These are phyloP conservation scores for Dromaius novaehollandiae DNA, from an alignment of 2,113 vertebrate genomes.

Conservation along the genomic window DNA sequence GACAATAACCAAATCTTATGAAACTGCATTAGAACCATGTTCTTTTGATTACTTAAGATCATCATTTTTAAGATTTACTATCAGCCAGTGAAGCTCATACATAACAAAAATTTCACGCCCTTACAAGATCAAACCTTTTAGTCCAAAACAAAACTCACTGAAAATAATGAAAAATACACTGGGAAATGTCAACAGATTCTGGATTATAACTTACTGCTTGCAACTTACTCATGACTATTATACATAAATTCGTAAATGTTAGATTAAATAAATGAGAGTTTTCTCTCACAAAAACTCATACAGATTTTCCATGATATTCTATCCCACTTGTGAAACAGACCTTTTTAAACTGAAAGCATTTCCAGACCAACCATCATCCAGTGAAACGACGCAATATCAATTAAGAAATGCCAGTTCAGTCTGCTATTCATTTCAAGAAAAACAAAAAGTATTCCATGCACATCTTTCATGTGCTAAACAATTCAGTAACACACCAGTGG, in stretches of 20 bases:
- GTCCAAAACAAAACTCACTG: not conserved
- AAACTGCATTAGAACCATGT: not conserved
- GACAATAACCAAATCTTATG: not conserved
- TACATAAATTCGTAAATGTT: not conserved
- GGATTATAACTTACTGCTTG: not conserved
- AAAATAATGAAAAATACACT: not conserved
- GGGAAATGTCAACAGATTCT: not conserved
- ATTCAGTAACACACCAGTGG: not conserved
- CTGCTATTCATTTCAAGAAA: not conserved
- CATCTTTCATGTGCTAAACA: not conserved
- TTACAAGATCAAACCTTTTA: not conserved
- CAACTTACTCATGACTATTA: not conserved
- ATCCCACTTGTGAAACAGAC: not conserved
- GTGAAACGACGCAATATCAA: not conserved
- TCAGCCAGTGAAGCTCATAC: not conserved
- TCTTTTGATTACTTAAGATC: not conserved
- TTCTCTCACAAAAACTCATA: not conserved
- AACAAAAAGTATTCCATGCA: fast-evolving
- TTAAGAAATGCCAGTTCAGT: not conserved
- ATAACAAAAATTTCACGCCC: not conserved
- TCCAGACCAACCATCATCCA: not conserved
- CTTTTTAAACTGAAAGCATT: not conserved
- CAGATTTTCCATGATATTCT: not conserved
- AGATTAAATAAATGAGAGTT: not conserved
- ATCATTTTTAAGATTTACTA: not conserved